These are phyloP conservation scores for Megalops atlanticus DNA, from an alignment of 2,113 vertebrate genomes.

Conservation along the genomic window DNA sequence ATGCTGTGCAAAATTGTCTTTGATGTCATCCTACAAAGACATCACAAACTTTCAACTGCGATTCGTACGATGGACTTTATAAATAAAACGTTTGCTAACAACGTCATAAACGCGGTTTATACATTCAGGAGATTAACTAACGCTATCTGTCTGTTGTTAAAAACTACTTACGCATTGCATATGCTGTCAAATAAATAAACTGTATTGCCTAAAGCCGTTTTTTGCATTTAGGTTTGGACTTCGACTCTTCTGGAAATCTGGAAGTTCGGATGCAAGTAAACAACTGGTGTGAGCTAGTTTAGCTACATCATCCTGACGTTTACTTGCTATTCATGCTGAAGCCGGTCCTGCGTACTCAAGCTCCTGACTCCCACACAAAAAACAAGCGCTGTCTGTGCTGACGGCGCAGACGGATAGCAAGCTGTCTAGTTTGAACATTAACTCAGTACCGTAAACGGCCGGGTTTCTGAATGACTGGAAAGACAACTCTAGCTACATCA, in stretches of 20 bases:
- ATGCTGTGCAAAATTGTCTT: conserved; percentile 51
- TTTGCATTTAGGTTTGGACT: conserved; percentile 58
- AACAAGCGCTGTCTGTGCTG: no score
- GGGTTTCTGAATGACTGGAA: conserved; percentile 49
- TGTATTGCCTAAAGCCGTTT: conserved; percentile 70
- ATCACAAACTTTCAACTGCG: conserved; percentile 68
- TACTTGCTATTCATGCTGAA: conserved; percentile 63
- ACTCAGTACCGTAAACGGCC: no score
- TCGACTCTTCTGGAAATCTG: conserved; percentile 55
- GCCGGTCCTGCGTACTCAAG: conserved; percentile 70
- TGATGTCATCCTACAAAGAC: no score
- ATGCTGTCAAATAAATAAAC: conserved; percentile 61
- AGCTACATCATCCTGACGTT: conserved; percentile 53
- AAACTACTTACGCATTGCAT: conserved; percentile 65
- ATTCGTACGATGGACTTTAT: conserved; percentile 53
- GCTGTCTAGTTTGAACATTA: conserved; percentile 64
- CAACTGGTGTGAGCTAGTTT: no score
- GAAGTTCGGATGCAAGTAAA: conserved; percentile 62
- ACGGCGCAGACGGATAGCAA: conserved; percentile 46
- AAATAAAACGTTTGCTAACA: conserved; percentile 50
- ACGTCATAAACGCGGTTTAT: conserved; percentile 41
- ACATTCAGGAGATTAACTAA: conserved; percentile 55
- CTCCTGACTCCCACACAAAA: conserved; percentile 68
- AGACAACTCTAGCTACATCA: conserved; percentile 42
- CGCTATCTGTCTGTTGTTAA: conserved; percentile 37